Conservation (phyloP, 2,888 invertebrate species). For the Drosophila atroscutellata region DNA sequence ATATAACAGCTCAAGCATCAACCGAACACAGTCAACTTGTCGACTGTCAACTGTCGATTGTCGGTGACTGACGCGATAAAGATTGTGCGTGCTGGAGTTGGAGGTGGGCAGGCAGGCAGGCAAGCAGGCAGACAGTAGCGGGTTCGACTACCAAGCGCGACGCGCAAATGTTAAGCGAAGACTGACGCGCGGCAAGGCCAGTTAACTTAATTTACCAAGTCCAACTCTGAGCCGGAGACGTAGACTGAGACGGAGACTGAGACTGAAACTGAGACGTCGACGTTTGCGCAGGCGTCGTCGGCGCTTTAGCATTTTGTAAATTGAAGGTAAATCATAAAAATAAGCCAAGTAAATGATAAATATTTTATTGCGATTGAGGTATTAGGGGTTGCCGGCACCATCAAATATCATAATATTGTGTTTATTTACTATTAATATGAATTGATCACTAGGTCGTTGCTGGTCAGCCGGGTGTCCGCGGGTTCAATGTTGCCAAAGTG, state of each 20-base stretch:
- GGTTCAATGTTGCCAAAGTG: constrained; percentile 64
- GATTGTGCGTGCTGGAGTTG: constrained; percentile 26
- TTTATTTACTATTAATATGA: constrained; percentile 59
- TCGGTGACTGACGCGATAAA: constrained; percentile 27
- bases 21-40: constrained; percentile 24
- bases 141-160: constrained; percentile 48
- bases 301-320: constrained; percentile 41
- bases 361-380: constrained; percentile 5
- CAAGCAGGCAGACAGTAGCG: constrained; percentile 4
- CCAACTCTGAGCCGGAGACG: constrained; percentile 45
- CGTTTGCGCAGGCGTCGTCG: constrained; percentile 19
- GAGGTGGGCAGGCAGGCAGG: constrained; percentile 1
- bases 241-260: constrained; percentile 29
- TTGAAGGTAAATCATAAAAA: constrained; percentile 49
- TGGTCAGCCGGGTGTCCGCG: constrained; percentile 22
- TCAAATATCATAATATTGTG: constrained; percentile 41
- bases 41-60: constrained; percentile 14
- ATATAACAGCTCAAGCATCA: constrained; percentile 33
- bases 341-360: constrained; percentile 17
- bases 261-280: constrained; percentile 28
- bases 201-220: constrained; percentile 75
- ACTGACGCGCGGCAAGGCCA: constrained; percentile 78
- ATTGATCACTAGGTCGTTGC: constrained; percentile 74
- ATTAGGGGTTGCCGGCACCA: constrained; percentile 34
- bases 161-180: constrained; percentile 66